These are phyloP conservation scores for Isoperla grammatica DNA, from an alignment of 2,888 invertebrate genomes.

Conservation along the genomic window DNA sequence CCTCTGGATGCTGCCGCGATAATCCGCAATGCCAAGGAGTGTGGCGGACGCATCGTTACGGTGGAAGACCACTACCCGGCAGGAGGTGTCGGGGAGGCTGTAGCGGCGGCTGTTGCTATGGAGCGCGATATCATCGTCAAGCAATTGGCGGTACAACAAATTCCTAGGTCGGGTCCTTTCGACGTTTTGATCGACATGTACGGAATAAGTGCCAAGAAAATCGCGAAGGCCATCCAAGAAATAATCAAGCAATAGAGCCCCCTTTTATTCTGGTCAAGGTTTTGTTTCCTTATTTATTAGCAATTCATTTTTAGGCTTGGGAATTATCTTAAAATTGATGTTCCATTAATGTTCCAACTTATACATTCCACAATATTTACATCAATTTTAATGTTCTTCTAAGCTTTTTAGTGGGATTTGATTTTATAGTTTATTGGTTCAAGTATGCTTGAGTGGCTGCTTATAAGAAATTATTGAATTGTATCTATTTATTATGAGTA, in stretches of 20 bases:
- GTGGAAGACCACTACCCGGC: slow-evolving; percentile 97
- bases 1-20: slow-evolving; percentile 83
- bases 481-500: neutral
- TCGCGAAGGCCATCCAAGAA: slow-evolving; percentile 63
- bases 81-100: slow-evolving; percentile 96
- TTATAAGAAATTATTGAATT: neutral
- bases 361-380: neutral
- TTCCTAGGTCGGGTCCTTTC: slow-evolving; percentile 93
- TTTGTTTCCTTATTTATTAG: too few relatives aligned
- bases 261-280: neutral
- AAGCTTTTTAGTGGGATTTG: too few relatives aligned
- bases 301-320: neutral
- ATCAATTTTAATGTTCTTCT: too few relatives aligned
- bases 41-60: slow-evolving; percentile 77
- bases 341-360: neutral
- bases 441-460: neutral
- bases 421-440: neutral
- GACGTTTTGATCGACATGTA: slow-evolving; percentile 77
- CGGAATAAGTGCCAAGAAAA: slow-evolving; percentile 79
- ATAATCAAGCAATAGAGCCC: slow-evolving; percentile 48
- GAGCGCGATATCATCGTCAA: slow-evolving; percentile 65
- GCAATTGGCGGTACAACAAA: slow-evolving; percentile 70
- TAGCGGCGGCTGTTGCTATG: slow-evolving; percentile 69
- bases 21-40: slow-evolving; percentile 66
- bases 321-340: neutral